Base-by-base conservation (phyloP, 2,113 vertebrate species). In the Semnornis frantzii region DNA sequence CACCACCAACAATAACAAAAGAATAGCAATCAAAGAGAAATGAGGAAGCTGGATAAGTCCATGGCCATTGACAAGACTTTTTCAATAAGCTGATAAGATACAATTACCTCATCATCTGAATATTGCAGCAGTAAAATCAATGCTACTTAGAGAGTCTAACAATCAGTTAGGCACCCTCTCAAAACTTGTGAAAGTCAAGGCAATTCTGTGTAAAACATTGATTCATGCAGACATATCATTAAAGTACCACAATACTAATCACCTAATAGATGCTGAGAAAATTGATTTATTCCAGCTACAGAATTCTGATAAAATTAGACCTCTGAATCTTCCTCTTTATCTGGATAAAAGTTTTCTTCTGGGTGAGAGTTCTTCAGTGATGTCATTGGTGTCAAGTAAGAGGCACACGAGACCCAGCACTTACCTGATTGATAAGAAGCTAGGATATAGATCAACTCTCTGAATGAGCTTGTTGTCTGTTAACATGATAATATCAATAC, bases 81-180 rank as follows among this genome's bases (percentile, higher is more conserved):
- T 93, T 97, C 94, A 96, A 94, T 95, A 97, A 83, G 62, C 34
- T 89, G 66, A 90, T 93, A 97, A 97, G 91, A 97, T 88, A 88
- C 94, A 97, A 94, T 97, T 98, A 97, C 96, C 96, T 98, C 97
- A 98, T 97, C 95, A 91, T 96, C 94, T 95, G 92, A 92, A 70
- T 84, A 92, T 72, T 95, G 88, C 95, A 95, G 93, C 82, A 66
- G 79, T 83, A 92, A 97, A 98, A 98, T 98, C 97, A 97, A 97
- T 97, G 94, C 88, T 97, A 39, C 93, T 97, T 96, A 85, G 96
- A 94, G 64, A 97, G 93, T 73, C 95, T 95, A 95, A 96, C 95
- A 97, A 96, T 98, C 97, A 97, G 91, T 95, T 94, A 95, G 84
- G 69, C 70, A 63, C 89, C 95, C 92, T 93, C 78, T 91, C 46